A percentile compares a stretch with the other conserved stretches of the same genome.
These are phyloP conservation scores for Motacilla tschutschensis DNA, from an alignment of 2,113 vertebrate species.

Conservation along the genomic window DNA sequence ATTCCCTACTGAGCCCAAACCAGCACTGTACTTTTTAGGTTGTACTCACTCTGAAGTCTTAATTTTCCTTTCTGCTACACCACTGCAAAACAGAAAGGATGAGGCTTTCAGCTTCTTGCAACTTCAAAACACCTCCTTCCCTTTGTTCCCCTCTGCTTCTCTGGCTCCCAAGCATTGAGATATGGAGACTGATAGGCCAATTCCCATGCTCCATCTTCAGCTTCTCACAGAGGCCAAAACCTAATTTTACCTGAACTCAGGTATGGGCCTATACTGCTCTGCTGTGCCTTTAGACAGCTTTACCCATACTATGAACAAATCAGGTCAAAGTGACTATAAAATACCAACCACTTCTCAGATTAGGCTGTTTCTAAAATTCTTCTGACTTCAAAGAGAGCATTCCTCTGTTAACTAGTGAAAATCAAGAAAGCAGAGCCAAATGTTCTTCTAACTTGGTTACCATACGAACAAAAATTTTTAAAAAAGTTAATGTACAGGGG, in stretches of 20 bases:
- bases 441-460: background rate
- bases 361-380: background rate
- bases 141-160: background rate
- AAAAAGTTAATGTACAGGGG: accelerated
- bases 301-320: accelerated
- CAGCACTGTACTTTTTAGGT: background rate
- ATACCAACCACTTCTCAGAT: background rate
- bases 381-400: background rate
- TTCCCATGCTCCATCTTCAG: background rate
- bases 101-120: background rate
- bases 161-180: background rate
- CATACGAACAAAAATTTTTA: background rate
- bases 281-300: background rate
- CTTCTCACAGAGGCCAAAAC: background rate
- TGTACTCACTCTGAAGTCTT: background rate
- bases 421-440: background rate
- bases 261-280: background rate
- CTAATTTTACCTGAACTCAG: background rate
- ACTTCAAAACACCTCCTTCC: background rate
- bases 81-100: background rate
- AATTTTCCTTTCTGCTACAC: background rate
- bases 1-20: background rate
- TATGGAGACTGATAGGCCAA: background rate
- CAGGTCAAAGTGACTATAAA: background rate
- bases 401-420: background rate